Evolutionary conservation across 2,888 invertebrate genomes (phyloP), one percentile per base, ranked within the genome.

Genomic region (Adelphocoris suturalis): DNA sequence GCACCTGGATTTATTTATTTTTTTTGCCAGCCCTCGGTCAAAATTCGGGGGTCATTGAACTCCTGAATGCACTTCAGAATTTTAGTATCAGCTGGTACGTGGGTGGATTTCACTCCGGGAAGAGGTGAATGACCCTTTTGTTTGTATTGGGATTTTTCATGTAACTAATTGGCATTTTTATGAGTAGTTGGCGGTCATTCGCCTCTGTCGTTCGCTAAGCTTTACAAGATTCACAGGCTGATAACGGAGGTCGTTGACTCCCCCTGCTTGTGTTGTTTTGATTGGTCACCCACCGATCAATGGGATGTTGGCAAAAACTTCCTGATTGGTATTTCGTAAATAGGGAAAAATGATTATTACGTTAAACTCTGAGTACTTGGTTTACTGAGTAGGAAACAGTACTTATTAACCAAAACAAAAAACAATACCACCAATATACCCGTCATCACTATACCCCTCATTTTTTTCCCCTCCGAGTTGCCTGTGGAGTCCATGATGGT

Each of bases 31-130:
- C 5, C 23, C 61, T n/a, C 11, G 4, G 23, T 37, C 7, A 37
- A 23, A 68, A 68, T 68, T 68, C 68, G 23, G 68, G 68, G 23
- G 68, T 68, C 68, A 13, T 23, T 68, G 68, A 23, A 27, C 68
- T 68, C 9, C 2, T 12, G 19, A 61, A 61, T 61, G 61, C 52
- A 61, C 16, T 61, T 12, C 12, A n/a, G 61, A 61, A n/a, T 61
- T 61, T 61, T n/a, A 11, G 12, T 52, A 52, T 52, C 52, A n/a
- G 57, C 14, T 16, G 57, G n/a, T 7, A n/a, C n/a, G 14, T 57
- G 16, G 57, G 57, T n/a, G 57, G 5, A 57, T 57, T 57, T n/a
- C 7, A 5, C 57, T 57, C n/a, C n/a, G 0, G 57, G 57, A 7
- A 0, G 57, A 57, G 57, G 57, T 57, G 57, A 57, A 14, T 57